A percentile compares a stretch with the other conserved stretches of the same genome.
phyloP scores from a whole-genome alignment of 1,140 invertebrate species.

The Neodiprion fabricii region DNA sequence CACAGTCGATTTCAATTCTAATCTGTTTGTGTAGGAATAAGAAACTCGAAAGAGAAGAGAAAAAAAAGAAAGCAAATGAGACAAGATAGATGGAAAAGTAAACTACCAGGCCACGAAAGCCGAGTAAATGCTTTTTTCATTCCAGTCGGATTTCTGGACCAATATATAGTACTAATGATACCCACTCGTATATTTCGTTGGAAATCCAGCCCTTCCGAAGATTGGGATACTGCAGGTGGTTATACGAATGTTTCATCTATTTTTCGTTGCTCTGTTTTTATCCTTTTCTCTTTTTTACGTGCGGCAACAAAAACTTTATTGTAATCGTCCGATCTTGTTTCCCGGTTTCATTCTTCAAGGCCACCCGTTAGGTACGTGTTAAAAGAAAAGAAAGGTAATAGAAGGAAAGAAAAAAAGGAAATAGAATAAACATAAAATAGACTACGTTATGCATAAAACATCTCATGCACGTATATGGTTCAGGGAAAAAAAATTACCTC shows the following conservation, averaged over 20 bases:
- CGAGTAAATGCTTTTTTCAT: too few species aligned
- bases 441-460: conserved; percentile 5
- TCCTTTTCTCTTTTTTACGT: background rate
- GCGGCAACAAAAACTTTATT: background rate
- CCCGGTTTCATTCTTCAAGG: background rate
- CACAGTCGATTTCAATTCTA: background rate
- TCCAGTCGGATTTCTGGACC: too few species aligned
- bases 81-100: too few species aligned
- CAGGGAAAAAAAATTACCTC: background rate
- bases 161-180: too few species aligned
- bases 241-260: background rate
- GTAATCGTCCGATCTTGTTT: background rate
- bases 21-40: background rate
- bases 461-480: background rate
- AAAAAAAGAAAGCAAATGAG: background rate
- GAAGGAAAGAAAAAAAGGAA: background rate
- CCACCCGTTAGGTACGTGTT: background rate
- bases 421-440: background rate
- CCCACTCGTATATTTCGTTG: background rate
- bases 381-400: background rate
- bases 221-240: background rate
- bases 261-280: background rate
- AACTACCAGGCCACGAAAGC: too few species aligned
- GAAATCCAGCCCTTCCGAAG: background rate
- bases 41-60: background rate